Base-by-base conservation (phyloP, 2,888 invertebrate species). In the Tiliacea citrago region DNA sequence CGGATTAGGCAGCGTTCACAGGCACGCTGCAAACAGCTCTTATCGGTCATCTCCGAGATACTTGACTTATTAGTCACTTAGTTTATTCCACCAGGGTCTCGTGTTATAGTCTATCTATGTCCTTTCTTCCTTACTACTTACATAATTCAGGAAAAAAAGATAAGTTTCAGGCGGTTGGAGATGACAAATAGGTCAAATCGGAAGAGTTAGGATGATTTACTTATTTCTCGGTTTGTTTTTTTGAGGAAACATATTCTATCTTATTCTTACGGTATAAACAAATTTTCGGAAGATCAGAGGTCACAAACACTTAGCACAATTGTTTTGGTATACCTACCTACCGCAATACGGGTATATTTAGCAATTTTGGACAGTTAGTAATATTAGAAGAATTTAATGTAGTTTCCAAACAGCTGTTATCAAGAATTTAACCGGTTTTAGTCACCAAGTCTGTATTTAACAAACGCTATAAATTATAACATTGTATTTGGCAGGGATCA, bases 51-150 rank as follows among this genome's bases (percentile, higher is more conserved):
- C 70, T 77, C 45, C 29, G 65, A 75, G 63, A 84, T 85, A 82
- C 80, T 85, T 85, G 74, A 81, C 83, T 82, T 86, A 85, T 89
- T 87, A 88, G 87, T 89, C 85, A 87, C 82, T 81, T 66, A 77
- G 73, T 77, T 77, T 65, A 73, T 81, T 75, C 42, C 62, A 74
- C 75, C 61, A 24, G 47, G 55, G 51, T 58, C 6, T 51, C 35
- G 47, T 35, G 9, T n/a, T 16, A 12, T n/a, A 39, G 57, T 51
- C 35, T 75, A 84, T 72, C 75, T 60, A 53, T 10, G 55, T 13
- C 24, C 16, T 39, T 53, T 35, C n/a, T 47, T 68, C 13, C 18
- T 45, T 60, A 47, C 35, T 42, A 18, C 45, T 55, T 51, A 39
- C 5, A 7, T 39, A 29, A 53, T 55, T 55, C n/a, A 49, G n/a